phyloP scores from a whole-genome alignment of 2,113 vertebrate genomes.

The Forbesichthys agassizii region DNA sequence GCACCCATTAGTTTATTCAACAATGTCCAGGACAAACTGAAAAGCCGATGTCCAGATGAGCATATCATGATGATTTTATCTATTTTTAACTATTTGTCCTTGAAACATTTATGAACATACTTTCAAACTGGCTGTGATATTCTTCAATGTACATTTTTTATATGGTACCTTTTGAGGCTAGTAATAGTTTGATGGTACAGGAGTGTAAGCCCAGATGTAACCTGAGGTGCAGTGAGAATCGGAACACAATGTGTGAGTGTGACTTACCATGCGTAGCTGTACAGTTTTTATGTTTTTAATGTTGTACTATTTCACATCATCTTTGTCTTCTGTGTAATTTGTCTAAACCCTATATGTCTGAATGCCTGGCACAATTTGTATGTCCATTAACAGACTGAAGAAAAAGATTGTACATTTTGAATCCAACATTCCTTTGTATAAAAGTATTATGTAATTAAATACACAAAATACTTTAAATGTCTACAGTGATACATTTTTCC shows the following conservation, averaged over 20 bases:
- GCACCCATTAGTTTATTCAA: constrained; percentile 10
- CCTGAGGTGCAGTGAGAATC: constrained; percentile 76
- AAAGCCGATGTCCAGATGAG: constrained; percentile 31
- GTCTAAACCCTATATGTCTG: constrained; percentile 38
- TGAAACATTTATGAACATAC: constrained; percentile 74
- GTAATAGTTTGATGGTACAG: constrained; percentile 78
- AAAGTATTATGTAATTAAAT: constrained; percentile 26
- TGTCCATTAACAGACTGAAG: constrained; percentile 75
- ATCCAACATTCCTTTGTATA: constrained; percentile 64
- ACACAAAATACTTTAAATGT: constrained; percentile 23
- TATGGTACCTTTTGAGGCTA: constrained; percentile 86
- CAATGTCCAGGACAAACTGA: constrained; percentile 23
- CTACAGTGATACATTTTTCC: neutral
- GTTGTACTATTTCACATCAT: constrained; percentile 62
- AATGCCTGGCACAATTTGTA: constrained; percentile 57
- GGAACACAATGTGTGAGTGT: constrained; percentile 61
- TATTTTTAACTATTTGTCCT: constrained; percentile 9
- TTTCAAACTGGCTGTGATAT: constrained; percentile 67
- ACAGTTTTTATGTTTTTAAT: constrained; percentile 66
- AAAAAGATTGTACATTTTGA: constrained; percentile 68
- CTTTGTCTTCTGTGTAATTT: constrained; percentile 58
- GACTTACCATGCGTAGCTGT: constrained; percentile 54
- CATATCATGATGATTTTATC: constrained; percentile 36
- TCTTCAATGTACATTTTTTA: constrained; percentile 53
- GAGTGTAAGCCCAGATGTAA: constrained; percentile 80